Evolutionary conservation across 2,797 vertebrate species (phyloP), one percentile per base, ranked within the genome.

Genomic region (Lepilemur ruficaudatus): DNA sequence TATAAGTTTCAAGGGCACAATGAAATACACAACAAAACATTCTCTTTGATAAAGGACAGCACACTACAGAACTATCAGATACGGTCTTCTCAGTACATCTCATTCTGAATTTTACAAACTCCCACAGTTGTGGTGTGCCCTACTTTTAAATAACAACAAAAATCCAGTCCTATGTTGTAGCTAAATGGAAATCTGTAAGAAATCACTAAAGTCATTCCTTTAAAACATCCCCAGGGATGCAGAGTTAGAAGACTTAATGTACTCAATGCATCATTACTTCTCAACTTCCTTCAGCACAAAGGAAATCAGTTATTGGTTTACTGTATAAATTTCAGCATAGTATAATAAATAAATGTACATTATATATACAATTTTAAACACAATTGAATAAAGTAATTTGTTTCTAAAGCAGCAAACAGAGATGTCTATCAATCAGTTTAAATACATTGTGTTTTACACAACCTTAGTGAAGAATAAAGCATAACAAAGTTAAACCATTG

Each of bases 351-450:
- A 96, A 93, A 91, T 80, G 38, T 83, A 63, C 25, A 43, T 85
- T 93, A 89, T 83, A 93, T 30, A 85, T 89, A 83, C 84, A 95
- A 97, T 87, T 95, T 59, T 95, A 83, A 96, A 94, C 57, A 75
- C 94, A 97, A 92, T 41, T 95, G 79, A 92, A 94, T 95, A 93
- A 89, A 96, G n/a, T 78, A 97, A 93, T 96, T 93, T 96, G n/a
- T 93, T 97, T 96, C 65, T 87, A 93, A 92, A 78, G 50, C 18
- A 89, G 11, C 6, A 70, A 92, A 78, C 46, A 83, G 75, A 94
- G 55, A 32, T 72, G 32, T 89, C 80, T 93, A 89, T 96, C 81
- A 95, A 46, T 96, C 94, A 91, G 70, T 91, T 80, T 76, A 96
- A 97, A 81, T 43, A 70, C 22, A 76, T 1, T 94, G 95, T 67